Evolutionary conservation across 2,888 invertebrate genomes (phyloP).

Genomic region (Calephelis perditalis): DNA sequence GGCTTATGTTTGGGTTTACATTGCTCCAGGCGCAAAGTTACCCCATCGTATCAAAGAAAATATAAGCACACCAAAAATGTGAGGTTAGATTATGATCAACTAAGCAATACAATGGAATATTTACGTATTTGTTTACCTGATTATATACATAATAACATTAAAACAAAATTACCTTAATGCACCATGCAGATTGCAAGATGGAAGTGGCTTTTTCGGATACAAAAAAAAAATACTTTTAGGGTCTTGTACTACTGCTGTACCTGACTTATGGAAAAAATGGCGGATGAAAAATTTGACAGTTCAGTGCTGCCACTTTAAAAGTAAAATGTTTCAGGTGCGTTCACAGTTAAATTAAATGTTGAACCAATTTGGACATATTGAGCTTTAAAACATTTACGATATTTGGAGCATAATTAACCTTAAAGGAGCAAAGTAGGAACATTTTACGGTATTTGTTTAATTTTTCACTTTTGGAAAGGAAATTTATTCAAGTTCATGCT

Average conservation of each 20-base stretch:
- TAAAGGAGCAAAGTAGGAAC: background rate
- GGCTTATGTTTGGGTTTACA: constrained; percentile 3
- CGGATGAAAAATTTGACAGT: no score
- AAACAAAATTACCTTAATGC: no score
- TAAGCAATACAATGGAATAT: background rate
- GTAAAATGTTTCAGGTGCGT: background rate
- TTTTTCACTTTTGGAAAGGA: no score
- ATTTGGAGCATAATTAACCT: background rate
- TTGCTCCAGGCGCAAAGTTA: background rate
- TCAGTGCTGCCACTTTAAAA: no score
- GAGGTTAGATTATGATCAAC: background rate
- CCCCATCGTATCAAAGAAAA: background rate
- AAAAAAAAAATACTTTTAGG: background rate
- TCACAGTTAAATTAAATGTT: background rate
- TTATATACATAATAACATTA: no score
- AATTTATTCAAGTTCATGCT: no score
- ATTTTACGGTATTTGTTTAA: background rate
- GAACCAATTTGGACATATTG: background rate
- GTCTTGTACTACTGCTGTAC: no score
- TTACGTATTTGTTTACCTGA: background rate
- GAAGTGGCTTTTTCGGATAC: no score
- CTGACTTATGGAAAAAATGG: no score
- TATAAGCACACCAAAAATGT: background rate
- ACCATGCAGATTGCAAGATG: no score
- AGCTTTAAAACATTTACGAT: background rate